phyloP scores from a whole-genome alignment of 2,888 invertebrate species.

The Scaptomyza caliginosa region DNA sequence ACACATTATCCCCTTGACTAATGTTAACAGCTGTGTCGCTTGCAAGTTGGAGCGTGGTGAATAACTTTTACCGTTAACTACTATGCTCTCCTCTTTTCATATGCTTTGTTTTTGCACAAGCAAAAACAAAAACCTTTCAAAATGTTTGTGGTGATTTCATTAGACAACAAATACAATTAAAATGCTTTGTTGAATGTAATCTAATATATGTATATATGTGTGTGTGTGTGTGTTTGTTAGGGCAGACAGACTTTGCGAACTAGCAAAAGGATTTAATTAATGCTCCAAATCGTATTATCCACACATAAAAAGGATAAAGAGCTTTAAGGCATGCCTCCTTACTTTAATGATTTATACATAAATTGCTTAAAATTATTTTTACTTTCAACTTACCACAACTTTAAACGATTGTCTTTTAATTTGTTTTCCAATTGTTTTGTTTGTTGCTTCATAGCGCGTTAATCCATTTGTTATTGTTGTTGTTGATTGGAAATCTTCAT shows the following conservation, averaged over 20 bases:
- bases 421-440: slow-evolving; percentile 8
- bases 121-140: slow-evolving; percentile 66
- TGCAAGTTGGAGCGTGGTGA: background rate
- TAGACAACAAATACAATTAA: slow-evolving; percentile 71
- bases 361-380: background rate
- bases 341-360: background rate
- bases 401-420: slow-evolving; percentile 19
- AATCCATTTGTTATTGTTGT: slow-evolving; percentile 15
- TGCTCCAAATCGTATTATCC: slow-evolving; percentile 65
- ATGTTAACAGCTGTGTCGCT: slow-evolving; percentile 2
- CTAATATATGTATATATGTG: slow-evolving; percentile 42
- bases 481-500: slow-evolving; percentile 3
- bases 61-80: background rate
- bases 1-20: background rate
- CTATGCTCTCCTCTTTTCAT: background rate
- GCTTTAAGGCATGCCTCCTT: no score
- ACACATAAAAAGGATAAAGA: slow-evolving; percentile 53
- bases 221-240: slow-evolving; percentile 8
- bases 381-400: slow-evolving; percentile 41
- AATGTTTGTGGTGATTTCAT: slow-evolving; percentile 65
- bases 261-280: slow-evolving; percentile 62
- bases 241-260: slow-evolving; percentile 15
- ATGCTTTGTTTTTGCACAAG: slow-evolving; percentile 11
- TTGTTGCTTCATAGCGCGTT: slow-evolving; percentile 38
- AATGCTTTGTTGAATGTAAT: slow-evolving; percentile 70